Conservation (phyloP, 30 jellyfish, hydroid and myxozoan species). For the Aurelia sp. region DNA sequence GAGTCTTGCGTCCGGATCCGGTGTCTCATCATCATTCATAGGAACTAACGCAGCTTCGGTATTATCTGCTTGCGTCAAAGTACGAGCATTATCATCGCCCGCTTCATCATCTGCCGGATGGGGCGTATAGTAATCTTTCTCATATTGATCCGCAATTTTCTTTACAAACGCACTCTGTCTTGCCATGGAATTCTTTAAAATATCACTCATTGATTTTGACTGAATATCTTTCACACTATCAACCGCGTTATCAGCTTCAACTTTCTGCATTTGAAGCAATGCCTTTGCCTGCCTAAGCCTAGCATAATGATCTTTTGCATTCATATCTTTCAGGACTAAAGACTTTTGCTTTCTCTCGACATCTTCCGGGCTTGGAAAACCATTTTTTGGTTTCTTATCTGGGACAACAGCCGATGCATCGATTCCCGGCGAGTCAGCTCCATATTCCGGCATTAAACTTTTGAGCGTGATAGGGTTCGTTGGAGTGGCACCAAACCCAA, state of each 20-base stretch:
- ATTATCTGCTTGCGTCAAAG: neutral
- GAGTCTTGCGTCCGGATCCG: neutral
- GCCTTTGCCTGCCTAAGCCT: slow-evolving; percentile 71
- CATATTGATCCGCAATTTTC: slow-evolving; percentile 60
- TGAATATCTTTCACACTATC: slow-evolving; percentile 66
- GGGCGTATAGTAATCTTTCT: slow-evolving; percentile 52
- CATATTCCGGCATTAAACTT: slow-evolving; percentile 71
- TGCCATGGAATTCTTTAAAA: slow-evolving; percentile 58
- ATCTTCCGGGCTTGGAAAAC: slow-evolving; percentile 24
- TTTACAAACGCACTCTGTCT: slow-evolving; percentile 73
- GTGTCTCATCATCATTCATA: neutral
- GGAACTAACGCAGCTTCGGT: slow-evolving; percentile 27
- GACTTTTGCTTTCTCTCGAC: slow-evolving; percentile 22
- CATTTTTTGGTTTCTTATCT: neutral
- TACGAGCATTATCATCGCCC: slow-evolving; percentile 7
- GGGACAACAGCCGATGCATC: neutral
- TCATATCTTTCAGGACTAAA: slow-evolving; percentile 53
- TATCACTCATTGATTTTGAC: slow-evolving; percentile 41
- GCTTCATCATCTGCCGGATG: slow-evolving; percentile 6
- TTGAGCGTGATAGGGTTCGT: slow-evolving; percentile 40
- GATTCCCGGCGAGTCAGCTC: slow-evolving; percentile 55
- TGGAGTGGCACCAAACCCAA: slow-evolving; percentile 11
- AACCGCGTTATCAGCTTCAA: slow-evolving; percentile 75
- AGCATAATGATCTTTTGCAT: slow-evolving; percentile 40
- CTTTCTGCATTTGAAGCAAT: slow-evolving; percentile 67